Evolutionary conservation across 2,113 vertebrate genomes (phyloP).

Genomic region (Hippolais icterina): DNA sequence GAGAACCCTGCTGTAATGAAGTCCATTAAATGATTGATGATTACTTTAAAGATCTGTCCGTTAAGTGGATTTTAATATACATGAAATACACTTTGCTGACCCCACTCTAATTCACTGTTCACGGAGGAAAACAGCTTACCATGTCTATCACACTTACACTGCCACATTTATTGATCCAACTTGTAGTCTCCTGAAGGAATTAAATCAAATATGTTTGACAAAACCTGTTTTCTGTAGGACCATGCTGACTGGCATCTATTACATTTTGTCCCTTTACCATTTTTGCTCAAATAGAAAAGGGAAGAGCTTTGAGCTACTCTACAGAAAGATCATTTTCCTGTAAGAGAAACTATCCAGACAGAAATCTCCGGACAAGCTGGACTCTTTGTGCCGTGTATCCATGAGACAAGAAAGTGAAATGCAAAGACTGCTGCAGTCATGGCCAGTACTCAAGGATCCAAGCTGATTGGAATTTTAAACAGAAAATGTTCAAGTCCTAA

Average conservation of each 20-base stretch:
- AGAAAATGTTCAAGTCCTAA: background rate
- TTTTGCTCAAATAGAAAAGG: background rate
- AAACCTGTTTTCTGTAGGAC: background rate
- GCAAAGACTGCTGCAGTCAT: fast-evolving
- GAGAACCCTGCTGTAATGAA: background rate
- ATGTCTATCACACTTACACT: background rate
- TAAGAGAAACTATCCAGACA: background rate
- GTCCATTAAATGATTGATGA: background rate
- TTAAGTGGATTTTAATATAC: background rate
- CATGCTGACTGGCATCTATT: background rate
- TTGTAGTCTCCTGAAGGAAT: background rate
- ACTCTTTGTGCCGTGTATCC: background rate
- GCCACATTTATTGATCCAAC: background rate
- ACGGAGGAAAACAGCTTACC: background rate
- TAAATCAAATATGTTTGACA: background rate
- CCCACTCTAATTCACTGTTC: background rate
- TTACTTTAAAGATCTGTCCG: background rate
- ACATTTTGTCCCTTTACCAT: background rate
- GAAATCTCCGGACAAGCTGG: background rate
- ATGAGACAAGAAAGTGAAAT: background rate
- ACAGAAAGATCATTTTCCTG: background rate
- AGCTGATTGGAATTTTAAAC: background rate
- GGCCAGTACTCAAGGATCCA: background rate
- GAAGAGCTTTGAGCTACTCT: background rate
- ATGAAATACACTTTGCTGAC: background rate